Base-by-base conservation (phyloP, 2,797 vertebrate genomes). In the Odontamblyopus lacepedii region DNA sequence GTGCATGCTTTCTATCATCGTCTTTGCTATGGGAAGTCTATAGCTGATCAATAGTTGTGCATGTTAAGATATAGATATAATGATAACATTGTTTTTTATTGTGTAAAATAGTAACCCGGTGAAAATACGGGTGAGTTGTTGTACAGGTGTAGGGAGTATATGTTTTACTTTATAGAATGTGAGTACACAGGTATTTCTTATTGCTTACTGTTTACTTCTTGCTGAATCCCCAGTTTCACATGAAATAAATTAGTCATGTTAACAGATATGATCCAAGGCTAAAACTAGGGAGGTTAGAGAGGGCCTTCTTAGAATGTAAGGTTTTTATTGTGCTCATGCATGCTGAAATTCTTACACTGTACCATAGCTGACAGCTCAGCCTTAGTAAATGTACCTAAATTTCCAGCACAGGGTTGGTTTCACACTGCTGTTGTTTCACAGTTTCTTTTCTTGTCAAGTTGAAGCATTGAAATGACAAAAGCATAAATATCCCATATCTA, bases 191-290 rank as follows among this genome's bases (percentile, higher is more conserved):
- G 23, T 27, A 56, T 27, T 26, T 26, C 26, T 89, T 85, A 78
- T 88, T 23, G 23, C 23, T 23, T 86, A 81, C 85, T 70, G 56
- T 73, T 76, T 68, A 78, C 67, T 81, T 80, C 71, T 74, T 19
- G 35, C 64, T 41, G 26, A 78, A 84, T 74, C 63, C 68, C 75
- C 60, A 18, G 74, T 71, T 74, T 69, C 70, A 81, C 83, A 83
- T 68, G 0, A 78, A 50, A 83, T 83, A 67, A 79, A 80, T 82
- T 70, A 77, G 78, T 84, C 72, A 84, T 79, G 80, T 85, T 87
- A 78, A 75, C 73, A 70, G 67, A 56, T 44, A 44, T 15, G 65
- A 80, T 77, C 23, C 0, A 59, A 65, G 55, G 70, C 71, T 71
- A 67, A 63, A 62, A 80, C 73, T 74, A 76, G 41, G 76, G 59